Percentiles rank a stretch among this genome's conserved stretches.
These are phyloP conservation scores for Calameuta filiformis DNA, from an alignment of 2,888 invertebrate genomes.

Conservation along the genomic window DNA sequence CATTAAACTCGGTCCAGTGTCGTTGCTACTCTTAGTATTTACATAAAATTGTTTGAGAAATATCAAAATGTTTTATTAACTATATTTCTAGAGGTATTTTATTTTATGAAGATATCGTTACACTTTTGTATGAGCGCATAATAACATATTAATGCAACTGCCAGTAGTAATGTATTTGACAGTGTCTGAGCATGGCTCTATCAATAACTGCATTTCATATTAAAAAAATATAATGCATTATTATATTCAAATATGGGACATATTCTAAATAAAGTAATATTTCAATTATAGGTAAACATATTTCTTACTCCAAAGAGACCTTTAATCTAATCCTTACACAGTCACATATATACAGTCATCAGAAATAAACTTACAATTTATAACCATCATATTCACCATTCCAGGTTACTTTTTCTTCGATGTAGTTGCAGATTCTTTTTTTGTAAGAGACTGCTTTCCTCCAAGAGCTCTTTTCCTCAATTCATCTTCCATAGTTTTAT, in stretches of 20 bases:
- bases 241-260: neutral
- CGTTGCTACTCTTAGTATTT: constrained; percentile 9
- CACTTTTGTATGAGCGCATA: neutral
- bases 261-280: neutral
- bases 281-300: neutral
- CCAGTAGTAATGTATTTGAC: neutral
- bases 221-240: neutral
- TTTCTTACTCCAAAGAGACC: neutral
- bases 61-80: constrained; percentile 15
- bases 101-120: neutral
- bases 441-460: constrained; percentile 68
- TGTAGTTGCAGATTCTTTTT: constrained; percentile 63
- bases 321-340: neutral
- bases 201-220: neutral
- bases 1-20: constrained; percentile 13
- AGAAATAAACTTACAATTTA: neutral
- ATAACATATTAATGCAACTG: neutral
- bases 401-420: constrained; percentile 14
- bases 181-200: neutral
- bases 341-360: neutral
- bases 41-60: constrained; percentile 13
- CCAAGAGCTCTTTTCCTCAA: constrained; percentile 71
- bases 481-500: constrained; percentile 76
- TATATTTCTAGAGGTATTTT: neutral
- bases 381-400: neutral